Base-by-base conservation (phyloP, 2,113 vertebrate genomes). In the Rhipidura dahli region DNA sequence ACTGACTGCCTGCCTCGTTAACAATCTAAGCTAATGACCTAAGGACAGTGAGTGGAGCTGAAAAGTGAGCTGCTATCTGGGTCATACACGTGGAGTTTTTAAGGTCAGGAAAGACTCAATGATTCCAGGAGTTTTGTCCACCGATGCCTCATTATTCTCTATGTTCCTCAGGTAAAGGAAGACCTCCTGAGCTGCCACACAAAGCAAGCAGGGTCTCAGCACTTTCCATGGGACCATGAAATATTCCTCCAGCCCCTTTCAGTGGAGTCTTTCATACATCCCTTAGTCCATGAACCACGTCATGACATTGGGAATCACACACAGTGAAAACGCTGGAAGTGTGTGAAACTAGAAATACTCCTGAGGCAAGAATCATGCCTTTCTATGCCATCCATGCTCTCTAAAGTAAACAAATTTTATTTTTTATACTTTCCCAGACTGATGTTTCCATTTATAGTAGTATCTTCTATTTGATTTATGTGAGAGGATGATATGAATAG, bases 181-280 rank as follows among this genome's bases (percentile, higher is more conserved):
- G 39, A 56, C 31, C 10, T 81, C 42, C 54, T 54, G 85, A 90
- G 21, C 54, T 80, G 45, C 33, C 4, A 13, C 35, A 30, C 22
- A 64, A 76, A 85, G 50, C 21, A 50, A 30, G 5, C 14, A 53
- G 19, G 28, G 20, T 47, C 23, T n/a, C 45, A 31, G 47, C 20
- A 30, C 49, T 27, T 79, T 39, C 61, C 57, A 33, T 1, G 2
- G 37, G 53, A 61, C 42, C 18, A 19, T 10, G n/a, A 49, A 79
- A 76, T 40, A 27, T 53, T 87, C 22, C 33, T 65, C 37, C 57
- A 75, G 2, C 4, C 47, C 26, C 26, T 72, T 87, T 68, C 57
- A 82, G 18, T 0, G 0, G 21, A 19, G 23, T 30, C 57, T 65
- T 57, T 80, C 22, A 35, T 31, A n/a, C 6, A 35, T 33, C 12